phyloP scores from a whole-genome alignment of 2,113 vertebrate species.

The Chloroceryle aenea region DNA sequence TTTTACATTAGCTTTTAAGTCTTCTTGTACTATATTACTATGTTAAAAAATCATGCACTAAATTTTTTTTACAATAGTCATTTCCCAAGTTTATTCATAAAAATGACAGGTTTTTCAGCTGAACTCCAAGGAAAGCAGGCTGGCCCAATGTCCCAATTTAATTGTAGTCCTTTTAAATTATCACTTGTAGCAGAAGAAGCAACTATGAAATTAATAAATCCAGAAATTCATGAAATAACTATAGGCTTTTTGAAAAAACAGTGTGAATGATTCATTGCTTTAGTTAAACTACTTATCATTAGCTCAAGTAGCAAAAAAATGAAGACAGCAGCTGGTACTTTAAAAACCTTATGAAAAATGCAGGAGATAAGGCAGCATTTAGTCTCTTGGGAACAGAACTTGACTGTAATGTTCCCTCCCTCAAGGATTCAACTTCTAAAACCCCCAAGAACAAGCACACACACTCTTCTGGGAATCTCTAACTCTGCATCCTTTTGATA shows the following conservation, averaged over 20 bases:
- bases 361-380: neutral
- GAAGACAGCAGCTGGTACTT: constrained; percentile 23
- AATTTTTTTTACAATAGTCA: neutral
- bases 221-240: constrained; percentile 53
- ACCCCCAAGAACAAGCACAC: neutral
- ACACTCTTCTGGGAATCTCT: neutral
- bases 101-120: neutral
- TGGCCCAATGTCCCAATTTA: neutral
- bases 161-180: constrained; percentile 8
- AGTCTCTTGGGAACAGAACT: constrained; percentile 13
- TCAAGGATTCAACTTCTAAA: constrained; percentile 38
- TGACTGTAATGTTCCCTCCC: constrained; percentile 1
- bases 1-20: neutral
- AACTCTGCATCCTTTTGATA: constrained; percentile 27
- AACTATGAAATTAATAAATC: constrained; percentile 47
- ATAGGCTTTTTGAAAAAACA: constrained; percentile 42
- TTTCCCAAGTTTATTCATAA: neutral
- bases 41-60: neutral
- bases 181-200: neutral
- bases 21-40: neutral
- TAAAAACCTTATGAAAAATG: constrained; percentile 23
- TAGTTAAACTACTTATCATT: constrained; percentile 58
- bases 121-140: neutral
- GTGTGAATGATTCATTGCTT: constrained; percentile 64
- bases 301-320: constrained; percentile 6